These are phyloP conservation scores for Entomobrya proxima DNA, from an alignment of 2,888 invertebrate species.

Conservation along the genomic window DNA sequence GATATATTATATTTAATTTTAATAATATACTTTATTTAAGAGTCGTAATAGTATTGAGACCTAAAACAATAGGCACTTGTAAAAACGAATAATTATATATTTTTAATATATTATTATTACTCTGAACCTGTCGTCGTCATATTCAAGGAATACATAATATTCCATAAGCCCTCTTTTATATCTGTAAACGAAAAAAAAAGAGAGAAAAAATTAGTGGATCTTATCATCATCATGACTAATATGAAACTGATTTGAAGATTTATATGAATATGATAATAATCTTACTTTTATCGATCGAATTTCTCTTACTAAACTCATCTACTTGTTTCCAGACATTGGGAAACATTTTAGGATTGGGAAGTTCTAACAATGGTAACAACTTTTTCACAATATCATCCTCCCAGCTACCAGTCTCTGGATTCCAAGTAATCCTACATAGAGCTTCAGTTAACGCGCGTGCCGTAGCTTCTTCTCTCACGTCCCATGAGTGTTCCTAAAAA, in stretches of 20 bases:
- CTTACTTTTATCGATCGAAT: constrained; percentile 70
- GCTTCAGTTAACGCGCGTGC: constrained; percentile 72
- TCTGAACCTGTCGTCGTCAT: constrained; percentile 67
- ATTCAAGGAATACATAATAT: constrained; percentile 68
- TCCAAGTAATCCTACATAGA: constrained; percentile 72
- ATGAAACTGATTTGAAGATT: too few relatives aligned
- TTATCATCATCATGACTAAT: too few relatives aligned
- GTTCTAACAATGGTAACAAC: constrained; percentile 69
- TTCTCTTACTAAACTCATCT: constrained; percentile 68
- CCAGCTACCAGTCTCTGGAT: constrained; percentile 65
- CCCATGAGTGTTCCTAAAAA: constrained; percentile 73
- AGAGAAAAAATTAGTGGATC: too few relatives aligned
- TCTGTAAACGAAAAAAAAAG: constrained; percentile 62
- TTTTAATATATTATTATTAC: constrained; percentile 42
- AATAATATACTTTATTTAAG: constrained; percentile 53
- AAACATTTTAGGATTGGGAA: constrained; percentile 67
- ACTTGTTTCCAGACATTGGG: constrained; percentile 71
- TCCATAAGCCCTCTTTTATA: constrained; percentile 71
- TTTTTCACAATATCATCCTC: constrained; percentile 64
- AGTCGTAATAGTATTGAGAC: constrained; percentile 63
- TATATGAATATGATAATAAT: too few relatives aligned
- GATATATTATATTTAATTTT: constrained; percentile 48
- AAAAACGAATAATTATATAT: constrained; percentile 67
- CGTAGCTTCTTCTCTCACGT: constrained; percentile 70
- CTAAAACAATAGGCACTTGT: constrained; percentile 70